phyloP scores from a whole-genome alignment of 2,888 invertebrate genomes.

The Trichogramma evanescens region DNA sequence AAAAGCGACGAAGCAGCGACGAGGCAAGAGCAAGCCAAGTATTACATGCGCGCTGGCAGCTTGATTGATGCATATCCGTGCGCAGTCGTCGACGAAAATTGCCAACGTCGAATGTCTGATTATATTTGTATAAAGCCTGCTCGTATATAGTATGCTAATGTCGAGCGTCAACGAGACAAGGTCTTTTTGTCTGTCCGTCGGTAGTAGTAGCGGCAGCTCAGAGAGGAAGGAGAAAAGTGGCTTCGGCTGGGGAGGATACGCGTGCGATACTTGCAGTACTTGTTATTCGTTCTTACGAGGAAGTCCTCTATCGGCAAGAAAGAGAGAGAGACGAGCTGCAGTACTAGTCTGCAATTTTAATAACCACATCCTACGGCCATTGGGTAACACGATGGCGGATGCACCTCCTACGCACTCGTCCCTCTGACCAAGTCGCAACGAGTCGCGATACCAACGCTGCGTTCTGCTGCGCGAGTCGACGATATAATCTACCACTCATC shows the following conservation, averaged over 20 bases:
- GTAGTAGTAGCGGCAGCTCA: slow-evolving; percentile 28
- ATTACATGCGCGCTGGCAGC: background rate
- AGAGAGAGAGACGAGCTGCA: slow-evolving; percentile 16
- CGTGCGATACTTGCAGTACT: slow-evolving; percentile 4
- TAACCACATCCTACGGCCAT: slow-evolving; percentile 42
- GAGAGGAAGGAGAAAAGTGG: slow-evolving; percentile 40
- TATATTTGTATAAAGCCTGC: slow-evolving; percentile 23
- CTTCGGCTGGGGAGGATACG: slow-evolving; percentile 47
- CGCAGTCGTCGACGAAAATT: slow-evolving; percentile 12
- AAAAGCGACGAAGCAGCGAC: too few relatives aligned
- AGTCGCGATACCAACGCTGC: slow-evolving; percentile 5
- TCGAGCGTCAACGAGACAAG: slow-evolving; percentile 33
- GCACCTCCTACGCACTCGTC: slow-evolving; percentile 24
- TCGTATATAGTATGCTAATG: slow-evolving; percentile 25
- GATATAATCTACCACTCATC: too few relatives aligned
- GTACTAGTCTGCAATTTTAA: slow-evolving; percentile 40
- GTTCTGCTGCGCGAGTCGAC: background rate
- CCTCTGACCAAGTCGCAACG: slow-evolving; percentile 23
- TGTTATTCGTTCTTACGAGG: slow-evolving; percentile 28
- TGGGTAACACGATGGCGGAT: slow-evolving; percentile 38
- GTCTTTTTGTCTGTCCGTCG: slow-evolving; percentile 12
- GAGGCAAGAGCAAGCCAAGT: too few relatives aligned
- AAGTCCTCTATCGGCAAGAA: slow-evolving; percentile 29
- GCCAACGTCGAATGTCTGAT: slow-evolving; percentile 26
- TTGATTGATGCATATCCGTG: slow-evolving; percentile 22